A percentile compares a stretch with the other conserved stretches of the same genome.
Conservation (phyloP, 2,797 vertebrate genomes). For the Ctenosaura bakeri region DNA sequence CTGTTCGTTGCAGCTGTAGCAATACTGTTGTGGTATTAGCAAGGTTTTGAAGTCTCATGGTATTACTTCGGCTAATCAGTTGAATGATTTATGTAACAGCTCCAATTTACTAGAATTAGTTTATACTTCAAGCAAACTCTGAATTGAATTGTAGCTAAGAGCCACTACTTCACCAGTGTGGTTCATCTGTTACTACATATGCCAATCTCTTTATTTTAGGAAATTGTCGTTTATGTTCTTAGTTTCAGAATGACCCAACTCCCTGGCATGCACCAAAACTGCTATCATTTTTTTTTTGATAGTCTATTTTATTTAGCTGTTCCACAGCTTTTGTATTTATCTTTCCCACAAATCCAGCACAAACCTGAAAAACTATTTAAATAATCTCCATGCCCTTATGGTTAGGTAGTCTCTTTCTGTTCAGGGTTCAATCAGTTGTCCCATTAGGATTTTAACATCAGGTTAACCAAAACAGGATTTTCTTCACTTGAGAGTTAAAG, state of each 20-base stretch:
- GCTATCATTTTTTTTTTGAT: background rate
- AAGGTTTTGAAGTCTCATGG: constrained; percentile 11
- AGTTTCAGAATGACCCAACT: background rate
- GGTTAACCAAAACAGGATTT: no score
- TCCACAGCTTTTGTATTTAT: no score
- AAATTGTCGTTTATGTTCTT: background rate
- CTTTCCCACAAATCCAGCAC: no score
- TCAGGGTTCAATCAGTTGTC: no score
- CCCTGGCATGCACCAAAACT: background rate
- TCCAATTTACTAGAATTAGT: constrained; percentile 5
- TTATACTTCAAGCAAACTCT: background rate
- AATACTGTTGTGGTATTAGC: constrained; percentile 17
- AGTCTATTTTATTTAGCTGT: background rate
- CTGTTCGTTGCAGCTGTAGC: constrained; percentile 32
- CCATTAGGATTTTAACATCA: no score
- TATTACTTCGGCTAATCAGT: constrained; percentile 13
- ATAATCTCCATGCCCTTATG: no score
- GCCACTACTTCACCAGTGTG: background rate
- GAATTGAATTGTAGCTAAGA: background rate
- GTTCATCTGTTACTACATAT: background rate
- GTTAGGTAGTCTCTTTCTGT: no score
- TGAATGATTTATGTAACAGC: constrained; percentile 18
- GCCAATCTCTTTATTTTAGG: background rate
- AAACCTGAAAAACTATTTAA: no score
- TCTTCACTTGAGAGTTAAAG: no score